Conservation (phyloP, 1,140 invertebrate genomes). For the Batillaria attramentaria region DNA sequence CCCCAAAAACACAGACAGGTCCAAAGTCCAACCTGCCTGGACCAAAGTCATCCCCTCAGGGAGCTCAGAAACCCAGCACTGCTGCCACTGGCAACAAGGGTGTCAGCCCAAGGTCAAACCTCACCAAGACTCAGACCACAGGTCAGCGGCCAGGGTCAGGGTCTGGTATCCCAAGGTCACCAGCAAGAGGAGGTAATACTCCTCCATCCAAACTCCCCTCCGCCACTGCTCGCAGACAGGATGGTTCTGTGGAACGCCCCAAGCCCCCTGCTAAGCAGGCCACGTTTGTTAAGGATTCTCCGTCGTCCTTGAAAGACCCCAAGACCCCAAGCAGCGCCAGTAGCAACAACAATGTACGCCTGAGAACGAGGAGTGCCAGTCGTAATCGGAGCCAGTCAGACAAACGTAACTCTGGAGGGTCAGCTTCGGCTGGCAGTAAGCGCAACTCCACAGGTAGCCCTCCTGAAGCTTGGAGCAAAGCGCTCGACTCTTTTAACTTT, state of each 20-base stretch:
- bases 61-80: neutral
- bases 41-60: neutral
- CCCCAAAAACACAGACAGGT: neutral
- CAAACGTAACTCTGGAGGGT: conserved; percentile 34
- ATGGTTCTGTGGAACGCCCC: conserved; percentile 49
- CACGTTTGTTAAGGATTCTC: conserved; percentile 86
- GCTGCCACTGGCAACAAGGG: neutral
- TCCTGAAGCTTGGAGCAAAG: conserved; percentile 53
- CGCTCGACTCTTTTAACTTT: conserved; percentile 50
- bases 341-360: conserved; percentile 11
- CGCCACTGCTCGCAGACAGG: conserved; percentile 3
- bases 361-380: conserved; percentile 13
- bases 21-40: conserved; percentile 9
- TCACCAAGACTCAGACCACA: conserved; percentile 9
- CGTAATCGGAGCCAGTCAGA: neutral
- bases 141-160: conserved; percentile 33
- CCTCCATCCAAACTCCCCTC: conserved; percentile 42
- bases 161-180: conserved; percentile 27
- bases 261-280: conserved; percentile 79
- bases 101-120: neutral
- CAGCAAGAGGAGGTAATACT: conserved; percentile 20
- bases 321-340: conserved; percentile 33
- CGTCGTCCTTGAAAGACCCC: conserved; percentile 38
- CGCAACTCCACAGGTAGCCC: conserved; percentile 40
- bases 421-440: too few relatives aligned